Evolutionary conservation across 2,888 invertebrate genomes (phyloP), one percentile per base, ranked within the genome.

Genomic region (Bugulina stolonifera): DNA sequence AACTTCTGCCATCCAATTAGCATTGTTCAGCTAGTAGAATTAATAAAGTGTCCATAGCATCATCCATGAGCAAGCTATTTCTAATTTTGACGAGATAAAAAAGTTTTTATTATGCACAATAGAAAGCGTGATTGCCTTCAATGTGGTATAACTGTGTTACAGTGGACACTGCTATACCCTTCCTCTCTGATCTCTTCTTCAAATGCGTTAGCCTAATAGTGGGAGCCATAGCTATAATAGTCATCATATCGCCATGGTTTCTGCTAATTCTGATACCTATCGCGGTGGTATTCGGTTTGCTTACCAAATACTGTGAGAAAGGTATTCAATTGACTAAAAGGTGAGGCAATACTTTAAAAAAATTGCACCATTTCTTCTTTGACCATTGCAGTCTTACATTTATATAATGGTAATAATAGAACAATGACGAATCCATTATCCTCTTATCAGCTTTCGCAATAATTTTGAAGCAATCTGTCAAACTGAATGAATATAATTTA

Each of bases 201-300:
- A 88, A 88, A 78, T 88, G 87, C 76, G 79, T 87, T 58, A 85
- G 88, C 75, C 81, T 86, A 90, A 93, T 94, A 85, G 80, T 92
- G 80, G 87, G 88, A 71, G 89, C 93, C 73, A 90, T 94, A 75
- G 74, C 93, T 77, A 93, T 94, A 18, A 90, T 95, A 79, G 91
- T 90, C 86, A 88, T 89, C 79, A 91, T 93, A 76, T 94, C 94
- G 71, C 93, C 93, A 84, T 81, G 79, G 76, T 84, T 86, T 73
- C 78, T 85, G 35, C 73, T 85, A 29, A 82, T 82, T 23, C 77
- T 82, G 52, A 72, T 85, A 18, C 85, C 85, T 1, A 77, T 86
- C 22, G 75, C 79, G 54, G 73, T 78, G 34, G 73, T 83, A 3
- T 86, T 86, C 75, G 71, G 81, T 25, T 69, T 84, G 1, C 80